Evolutionary conservation across 1,140 invertebrate genomes (phyloP).

Genomic region (Ips typographus): DNA sequence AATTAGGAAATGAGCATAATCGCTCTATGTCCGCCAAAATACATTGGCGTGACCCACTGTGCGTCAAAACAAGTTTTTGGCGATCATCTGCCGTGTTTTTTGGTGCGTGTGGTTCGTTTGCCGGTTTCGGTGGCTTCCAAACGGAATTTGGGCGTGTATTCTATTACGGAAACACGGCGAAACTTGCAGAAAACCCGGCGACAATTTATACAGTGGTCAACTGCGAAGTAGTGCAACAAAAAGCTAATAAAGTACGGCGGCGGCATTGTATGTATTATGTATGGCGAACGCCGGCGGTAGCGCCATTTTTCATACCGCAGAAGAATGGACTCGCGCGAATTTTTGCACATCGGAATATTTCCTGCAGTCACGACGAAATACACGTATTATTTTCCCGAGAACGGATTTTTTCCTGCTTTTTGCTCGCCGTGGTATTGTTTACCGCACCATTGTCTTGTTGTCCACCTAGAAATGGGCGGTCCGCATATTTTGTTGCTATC

Average conservation of each 20-base stretch:
- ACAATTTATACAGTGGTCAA: conserved; percentile 32
- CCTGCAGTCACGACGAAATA: conserved; percentile 36
- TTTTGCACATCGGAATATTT: conserved; percentile 36
- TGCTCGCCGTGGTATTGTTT: conserved; percentile 22
- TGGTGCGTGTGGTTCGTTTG: too few relatives aligned
- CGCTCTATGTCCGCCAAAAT: too few relatives aligned
- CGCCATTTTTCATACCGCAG: conserved; percentile 34
- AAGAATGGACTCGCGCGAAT: conserved; percentile 36
- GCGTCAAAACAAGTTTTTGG: too few relatives aligned
- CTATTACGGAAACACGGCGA: too few relatives aligned
- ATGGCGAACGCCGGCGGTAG: conserved; percentile 30
- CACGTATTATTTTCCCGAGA: conserved; percentile 30
- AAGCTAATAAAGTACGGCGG: conserved; percentile 33
- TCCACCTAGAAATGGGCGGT: neutral
- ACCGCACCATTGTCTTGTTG: conserved; percentile 20
- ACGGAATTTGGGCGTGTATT: too few relatives aligned
- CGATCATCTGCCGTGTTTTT: too few relatives aligned
- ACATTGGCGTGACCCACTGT: too few relatives aligned
- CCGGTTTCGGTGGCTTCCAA: too few relatives aligned
- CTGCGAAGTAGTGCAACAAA: conserved; percentile 34
- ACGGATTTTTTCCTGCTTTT: conserved; percentile 20
- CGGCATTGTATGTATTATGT: conserved; percentile 36
- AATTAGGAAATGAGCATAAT: too few relatives aligned
- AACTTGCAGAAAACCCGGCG: too few relatives aligned
- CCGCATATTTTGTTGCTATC: conserved; percentile 3